A percentile compares a stretch with the other conserved stretches of the same genome.
These are phyloP conservation scores for Argyresthia goedartella DNA, from an alignment of 2,888 invertebrate genomes.

Conservation along the genomic window DNA sequence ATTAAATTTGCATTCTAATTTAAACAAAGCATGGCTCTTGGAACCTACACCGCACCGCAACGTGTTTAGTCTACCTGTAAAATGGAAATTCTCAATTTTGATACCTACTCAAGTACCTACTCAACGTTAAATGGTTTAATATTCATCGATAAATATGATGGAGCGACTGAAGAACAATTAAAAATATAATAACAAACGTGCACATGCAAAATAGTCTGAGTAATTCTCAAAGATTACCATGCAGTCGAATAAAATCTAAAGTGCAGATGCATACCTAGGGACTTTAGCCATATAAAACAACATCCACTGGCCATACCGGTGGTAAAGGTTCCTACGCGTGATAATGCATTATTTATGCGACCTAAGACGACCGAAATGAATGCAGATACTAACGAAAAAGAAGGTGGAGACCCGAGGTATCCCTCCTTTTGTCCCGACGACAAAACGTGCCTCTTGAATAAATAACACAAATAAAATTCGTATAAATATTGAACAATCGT, in stretches of 20 bases:
- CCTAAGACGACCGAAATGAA: constrained; percentile 63
- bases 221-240: no score
- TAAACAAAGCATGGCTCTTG: constrained; percentile 46
- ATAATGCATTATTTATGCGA: constrained; percentile 68
- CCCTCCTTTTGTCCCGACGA: constrained; percentile 51
- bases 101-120: no score
- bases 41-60: constrained; percentile 12
- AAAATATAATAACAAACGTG: no score
- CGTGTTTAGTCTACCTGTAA: no score
- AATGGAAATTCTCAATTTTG: no score
- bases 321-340: constrained; percentile 48
- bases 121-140: no score
- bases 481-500: constrained; percentile 65
- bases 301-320: constrained; percentile 37
- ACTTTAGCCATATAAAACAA: constrained; percentile 36
- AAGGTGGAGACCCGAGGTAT: constrained; percentile 33
- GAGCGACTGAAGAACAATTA: no score
- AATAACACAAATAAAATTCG: constrained; percentile 64
- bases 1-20: constrained; percentile 70
- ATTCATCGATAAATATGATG: no score
- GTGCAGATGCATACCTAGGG: neutral
- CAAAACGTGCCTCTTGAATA: constrained; percentile 59
- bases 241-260: no score
- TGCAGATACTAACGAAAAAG: constrained; percentile 63
- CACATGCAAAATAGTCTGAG: no score